Percentiles rank a stretch among this genome's conserved stretches.
Evolutionary conservation across 2,113 vertebrate genomes (phyloP).

Genomic region (Ictalurus furcatus): DNA sequence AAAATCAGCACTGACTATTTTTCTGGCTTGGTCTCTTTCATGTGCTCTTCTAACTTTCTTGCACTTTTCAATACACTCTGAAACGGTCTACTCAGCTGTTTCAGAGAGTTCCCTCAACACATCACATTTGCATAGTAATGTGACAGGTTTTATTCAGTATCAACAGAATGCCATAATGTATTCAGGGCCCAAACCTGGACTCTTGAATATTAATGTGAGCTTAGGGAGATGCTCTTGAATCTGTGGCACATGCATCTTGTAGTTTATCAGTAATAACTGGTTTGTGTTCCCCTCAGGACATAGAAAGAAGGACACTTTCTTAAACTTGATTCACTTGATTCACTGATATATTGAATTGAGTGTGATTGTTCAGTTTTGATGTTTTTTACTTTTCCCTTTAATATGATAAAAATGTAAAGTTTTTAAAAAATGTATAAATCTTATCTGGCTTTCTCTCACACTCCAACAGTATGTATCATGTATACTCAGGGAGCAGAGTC

Average conservation of each 20-base stretch:
- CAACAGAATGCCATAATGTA: constrained; percentile 65
- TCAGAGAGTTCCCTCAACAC: constrained; percentile 64
- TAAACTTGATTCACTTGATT: constrained; percentile 4
- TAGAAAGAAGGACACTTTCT: constrained; percentile 5
- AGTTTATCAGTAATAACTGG: constrained; percentile 20
- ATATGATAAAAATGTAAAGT: not conserved
- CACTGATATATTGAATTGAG: not conserved
- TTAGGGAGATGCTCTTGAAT: constrained; percentile 49
- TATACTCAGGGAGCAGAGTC: constrained; percentile 90
- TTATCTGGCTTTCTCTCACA: not conserved
- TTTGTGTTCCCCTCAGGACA: constrained; percentile 6
- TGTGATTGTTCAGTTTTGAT: not conserved
- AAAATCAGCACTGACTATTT: not conserved
- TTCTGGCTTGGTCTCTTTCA: not conserved
- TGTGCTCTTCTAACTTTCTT: constrained; percentile 28
- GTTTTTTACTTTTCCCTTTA: not conserved
- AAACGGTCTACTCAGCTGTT: constrained; percentile 65
- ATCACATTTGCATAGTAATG: constrained; percentile 73
- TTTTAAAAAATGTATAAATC: not conserved
- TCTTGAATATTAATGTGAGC: constrained; percentile 69
- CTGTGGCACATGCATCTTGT: constrained; percentile 14
- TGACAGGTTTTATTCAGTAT: constrained; percentile 66
- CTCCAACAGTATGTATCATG: constrained; percentile 84
- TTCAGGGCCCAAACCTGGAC: constrained; percentile 55
- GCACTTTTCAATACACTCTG: constrained; percentile 50